Percentiles rank a stretch among this genome's conserved stretches.
phyloP scores from a whole-genome alignment of 2,113 vertebrate species.

The Trochalopteron elliotii region DNA sequence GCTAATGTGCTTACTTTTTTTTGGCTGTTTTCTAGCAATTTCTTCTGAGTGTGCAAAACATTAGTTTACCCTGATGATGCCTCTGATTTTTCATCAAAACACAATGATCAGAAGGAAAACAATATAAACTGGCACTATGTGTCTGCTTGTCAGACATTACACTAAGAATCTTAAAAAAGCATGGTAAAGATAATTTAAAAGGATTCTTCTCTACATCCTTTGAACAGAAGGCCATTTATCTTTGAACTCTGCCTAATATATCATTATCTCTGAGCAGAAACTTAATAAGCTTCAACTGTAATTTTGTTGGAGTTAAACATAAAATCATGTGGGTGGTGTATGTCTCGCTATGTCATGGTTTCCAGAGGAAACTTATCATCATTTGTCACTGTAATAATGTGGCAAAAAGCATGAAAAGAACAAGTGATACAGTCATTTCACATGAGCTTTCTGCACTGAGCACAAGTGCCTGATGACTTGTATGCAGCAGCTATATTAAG shows the following conservation, averaged over 20 bases:
- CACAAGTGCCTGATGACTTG: neutral
- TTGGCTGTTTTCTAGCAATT: neutral
- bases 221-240: neutral
- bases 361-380: constrained; percentile 52
- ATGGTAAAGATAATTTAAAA: neutral
- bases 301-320: constrained; percentile 60
- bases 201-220: neutral
- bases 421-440: constrained; percentile 10
- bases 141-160: neutral
- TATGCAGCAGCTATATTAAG: constrained; percentile 33
- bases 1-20: neutral
- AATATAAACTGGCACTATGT: neutral
- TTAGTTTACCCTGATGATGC: neutral
- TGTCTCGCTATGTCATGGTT: constrained; percentile 40
- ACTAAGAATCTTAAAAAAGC: neutral
- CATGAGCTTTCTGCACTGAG: neutral
- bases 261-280: constrained; percentile 45
- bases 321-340: constrained; percentile 44
- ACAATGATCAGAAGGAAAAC: neutral
- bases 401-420: constrained; percentile 45
- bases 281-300: constrained; percentile 52
- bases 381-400: constrained; percentile 46
- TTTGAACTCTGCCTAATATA: constrained; percentile 27
- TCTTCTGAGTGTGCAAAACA: neutral
- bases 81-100: neutral